Base-by-base conservation (phyloP, 2,797 vertebrate genomes). In the Enteromius mattozi region DNA sequence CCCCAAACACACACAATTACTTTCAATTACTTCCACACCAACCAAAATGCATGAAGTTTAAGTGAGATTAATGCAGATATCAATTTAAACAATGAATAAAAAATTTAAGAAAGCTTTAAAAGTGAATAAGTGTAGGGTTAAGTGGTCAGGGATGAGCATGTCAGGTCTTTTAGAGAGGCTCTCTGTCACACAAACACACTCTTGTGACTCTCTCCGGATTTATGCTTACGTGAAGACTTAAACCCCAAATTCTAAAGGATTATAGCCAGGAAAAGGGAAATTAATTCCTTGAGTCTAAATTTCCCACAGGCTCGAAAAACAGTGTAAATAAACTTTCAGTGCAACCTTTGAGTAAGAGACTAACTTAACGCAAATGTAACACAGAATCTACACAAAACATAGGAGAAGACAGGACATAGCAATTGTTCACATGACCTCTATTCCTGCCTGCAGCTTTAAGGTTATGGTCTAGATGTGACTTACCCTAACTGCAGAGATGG, bases 181-280 rank as follows among this genome's bases (percentile, higher is more conserved):
- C n/a, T 66, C 56, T 27, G 24, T 76, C 59, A 59, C 69, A 72
- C 63, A 65, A 80, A 63, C 30, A 17, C 63, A 30, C 37, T 30
- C 27, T 78, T 71, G 45, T n/a, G 27, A 21, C 51, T 61, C 69
- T 59, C 33, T 80, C 24, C 17, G n/a, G 83, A n/a, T 79, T 27
- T 70, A 17, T 78, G 37, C 37, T 54, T 78, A 8, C 30, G 13
- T 84, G 82, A 56, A 76, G 40, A 33, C 77, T 65, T 78, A 84
- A 81, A 61, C 27, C 30, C 77, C 35, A 40, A 75, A 84, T 75
- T 78, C 69, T 74, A 17, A 21, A 37, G 71, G 86, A 88, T 86
- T 88, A 88, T 19, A 83, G 77, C 70, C 81, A 88, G 77, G 71
- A 54, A 84, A 79, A 72, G 59, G 65, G 54, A 83, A 83, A 89